Conservation (phyloP, 2,888 invertebrate genomes). For the Callyntrura guangdongensis region DNA sequence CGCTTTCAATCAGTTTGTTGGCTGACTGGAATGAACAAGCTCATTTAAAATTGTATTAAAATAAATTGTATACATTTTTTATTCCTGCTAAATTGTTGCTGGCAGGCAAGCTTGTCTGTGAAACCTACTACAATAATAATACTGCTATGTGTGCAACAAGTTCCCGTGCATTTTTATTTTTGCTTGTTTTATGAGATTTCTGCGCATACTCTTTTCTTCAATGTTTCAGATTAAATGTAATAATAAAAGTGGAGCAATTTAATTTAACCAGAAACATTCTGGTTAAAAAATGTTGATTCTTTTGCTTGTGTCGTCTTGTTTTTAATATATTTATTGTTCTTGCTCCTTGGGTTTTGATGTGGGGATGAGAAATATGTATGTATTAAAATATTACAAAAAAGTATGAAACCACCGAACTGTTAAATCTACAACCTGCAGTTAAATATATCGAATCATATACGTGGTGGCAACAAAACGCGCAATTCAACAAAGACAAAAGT, state of each 20-base stretch:
- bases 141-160: too few relatives aligned
- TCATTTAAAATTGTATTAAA: not conserved
- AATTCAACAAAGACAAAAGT: too few relatives aligned
- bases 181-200: not conserved
- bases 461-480: too few relatives aligned
- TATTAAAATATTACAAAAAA: not conserved
- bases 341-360: not conserved
- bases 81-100: too few relatives aligned
- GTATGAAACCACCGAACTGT: too few relatives aligned
- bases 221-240: slow-evolving; percentile 15
- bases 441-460: too few relatives aligned
- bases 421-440: too few relatives aligned
- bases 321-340: not conserved
- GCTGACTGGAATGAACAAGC: slow-evolving; percentile 9
- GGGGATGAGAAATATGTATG: not conserved
- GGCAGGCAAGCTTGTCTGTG: not conserved
- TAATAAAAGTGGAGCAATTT: slow-evolving; percentile 46
- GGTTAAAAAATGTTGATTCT: slow-evolving; percentile 8
- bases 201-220: not conserved
- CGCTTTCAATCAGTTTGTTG: not conserved
- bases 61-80: not conserved
- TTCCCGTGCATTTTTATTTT: slow-evolving; percentile 11
- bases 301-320: slow-evolving; percentile 13
- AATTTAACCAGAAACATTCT: slow-evolving; percentile 24
- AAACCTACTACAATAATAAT: not conserved